Conservation (phyloP, 2,888 invertebrate genomes). For the Troglohyphantes excavatus region DNA sequence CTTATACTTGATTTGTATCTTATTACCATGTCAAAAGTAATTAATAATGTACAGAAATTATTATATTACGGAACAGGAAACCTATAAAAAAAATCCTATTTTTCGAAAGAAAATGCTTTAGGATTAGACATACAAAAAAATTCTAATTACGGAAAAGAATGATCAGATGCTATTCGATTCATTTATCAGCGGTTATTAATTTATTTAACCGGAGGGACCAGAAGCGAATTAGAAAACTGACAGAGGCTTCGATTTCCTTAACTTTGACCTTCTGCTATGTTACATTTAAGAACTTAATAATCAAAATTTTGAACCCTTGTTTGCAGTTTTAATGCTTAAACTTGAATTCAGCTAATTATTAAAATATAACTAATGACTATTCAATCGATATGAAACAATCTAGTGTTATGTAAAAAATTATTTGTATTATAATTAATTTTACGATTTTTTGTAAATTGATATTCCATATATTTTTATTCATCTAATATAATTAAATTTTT, state of each 20-base stretch:
- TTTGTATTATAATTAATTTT: too few relatives aligned
- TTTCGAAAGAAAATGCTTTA: slow-evolving; percentile 40
- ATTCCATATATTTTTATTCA: too few relatives aligned
- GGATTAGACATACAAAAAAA: slow-evolving; percentile 44
- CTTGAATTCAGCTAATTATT: too few relatives aligned
- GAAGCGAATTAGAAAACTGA: slow-evolving; percentile 48
- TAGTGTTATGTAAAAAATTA: too few relatives aligned
- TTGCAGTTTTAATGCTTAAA: too few relatives aligned
- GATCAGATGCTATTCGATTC: slow-evolving; percentile 51
- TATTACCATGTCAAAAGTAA: slow-evolving; percentile 42
- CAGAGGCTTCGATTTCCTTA: too few relatives aligned
- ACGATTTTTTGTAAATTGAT: too few relatives aligned
- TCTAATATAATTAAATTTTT: too few relatives aligned
- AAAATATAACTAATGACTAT: too few relatives aligned
- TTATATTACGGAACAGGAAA: slow-evolving; percentile 21
- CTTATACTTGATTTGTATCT: slow-evolving; percentile 50
- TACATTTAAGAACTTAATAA: not conserved
- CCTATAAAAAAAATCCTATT: not conserved
- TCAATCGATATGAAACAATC: too few relatives aligned
- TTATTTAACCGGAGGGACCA: slow-evolving; percentile 51
- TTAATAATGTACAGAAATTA: slow-evolving; percentile 61
- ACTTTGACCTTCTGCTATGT: too few relatives aligned
- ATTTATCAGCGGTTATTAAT: slow-evolving; percentile 64
- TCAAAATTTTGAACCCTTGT: not conserved
- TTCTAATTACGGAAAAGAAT: slow-evolving; percentile 39